phyloP scores from a whole-genome alignment of 2,797 vertebrate species.

The Manis pentadactyla region DNA sequence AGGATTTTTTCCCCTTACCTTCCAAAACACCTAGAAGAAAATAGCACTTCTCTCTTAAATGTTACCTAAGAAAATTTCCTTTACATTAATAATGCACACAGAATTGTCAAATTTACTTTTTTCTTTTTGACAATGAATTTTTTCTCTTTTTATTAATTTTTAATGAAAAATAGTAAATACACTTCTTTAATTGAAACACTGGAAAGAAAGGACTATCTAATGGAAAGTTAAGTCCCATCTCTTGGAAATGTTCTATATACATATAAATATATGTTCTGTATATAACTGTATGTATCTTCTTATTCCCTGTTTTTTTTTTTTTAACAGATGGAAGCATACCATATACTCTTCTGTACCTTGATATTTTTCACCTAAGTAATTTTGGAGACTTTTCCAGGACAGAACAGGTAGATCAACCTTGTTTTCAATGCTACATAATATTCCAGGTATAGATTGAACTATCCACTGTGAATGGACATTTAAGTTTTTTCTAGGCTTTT shows the following conservation, averaged over 20 bases:
- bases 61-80: background rate
- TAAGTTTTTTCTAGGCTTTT: background rate
- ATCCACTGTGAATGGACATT: background rate
- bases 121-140: background rate
- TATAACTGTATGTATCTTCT: background rate
- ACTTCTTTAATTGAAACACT: background rate
- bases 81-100: background rate
- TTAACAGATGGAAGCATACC: background rate
- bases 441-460: background rate
- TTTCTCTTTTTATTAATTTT: constrained; percentile 9
- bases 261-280: background rate
- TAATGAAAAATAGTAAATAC: constrained; percentile 1
- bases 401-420: background rate
- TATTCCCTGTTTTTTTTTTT: background rate
- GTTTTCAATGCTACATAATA: background rate
- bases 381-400: background rate
- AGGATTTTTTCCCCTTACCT: background rate
- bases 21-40: background rate
- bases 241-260: background rate
- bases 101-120: background rate
- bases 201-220: background rate
- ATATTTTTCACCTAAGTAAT: background rate
- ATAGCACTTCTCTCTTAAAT: background rate
- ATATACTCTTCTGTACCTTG: background rate
- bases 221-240: background rate